A percentile compares a stretch with the other conserved stretches of the same genome.
Evolutionary conservation across 2,113 vertebrate species (phyloP).

Genomic region (Antennarius striatus): DNA sequence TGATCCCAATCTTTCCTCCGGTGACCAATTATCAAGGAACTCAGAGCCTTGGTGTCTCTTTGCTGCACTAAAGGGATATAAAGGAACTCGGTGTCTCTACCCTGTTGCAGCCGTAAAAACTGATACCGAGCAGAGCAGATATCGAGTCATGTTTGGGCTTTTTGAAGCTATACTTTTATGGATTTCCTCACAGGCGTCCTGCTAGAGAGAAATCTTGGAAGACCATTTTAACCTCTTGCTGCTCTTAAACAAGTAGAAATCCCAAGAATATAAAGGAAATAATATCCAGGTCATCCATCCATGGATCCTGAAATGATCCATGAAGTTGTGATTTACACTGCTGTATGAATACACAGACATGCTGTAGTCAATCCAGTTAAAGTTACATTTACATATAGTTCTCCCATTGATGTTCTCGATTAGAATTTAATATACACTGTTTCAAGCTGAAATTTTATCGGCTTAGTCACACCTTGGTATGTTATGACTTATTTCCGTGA

Average conservation of each 20-base stretch:
- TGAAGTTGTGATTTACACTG: slow-evolving; percentile 42
- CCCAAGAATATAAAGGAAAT: slow-evolving; percentile 49
- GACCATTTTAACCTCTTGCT: slow-evolving; percentile 12
- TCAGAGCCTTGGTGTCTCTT: slow-evolving; percentile 43
- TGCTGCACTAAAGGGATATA: slow-evolving; percentile 61
- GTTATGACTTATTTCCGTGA: background rate
- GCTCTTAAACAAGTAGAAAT: slow-evolving; percentile 39
- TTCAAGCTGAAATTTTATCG: slow-evolving; percentile 18
- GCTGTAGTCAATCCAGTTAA: slow-evolving; percentile 8
- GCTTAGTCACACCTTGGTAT: slow-evolving; percentile 2
- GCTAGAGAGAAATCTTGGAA: slow-evolving; percentile 43
- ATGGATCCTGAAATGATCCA: slow-evolving; percentile 49
- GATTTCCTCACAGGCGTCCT: slow-evolving; percentile 47
- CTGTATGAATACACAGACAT: background rate
- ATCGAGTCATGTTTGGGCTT: slow-evolving; percentile 54
- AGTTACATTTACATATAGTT: slow-evolving; percentile 3
- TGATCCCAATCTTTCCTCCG: slow-evolving; percentile 32
- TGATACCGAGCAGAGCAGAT: slow-evolving; percentile 55
- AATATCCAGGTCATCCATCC: slow-evolving; percentile 36
- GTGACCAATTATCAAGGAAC: slow-evolving; percentile 54
- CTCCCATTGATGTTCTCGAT: background rate
- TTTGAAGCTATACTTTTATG: slow-evolving; percentile 63
- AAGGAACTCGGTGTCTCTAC: slow-evolving; percentile 62
- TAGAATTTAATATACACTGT: slow-evolving; percentile 10
- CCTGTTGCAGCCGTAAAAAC: slow-evolving; percentile 64